Evolutionary conservation across 1,140 invertebrate genomes (phyloP), one percentile per base, ranked within the genome.

Genomic region (Probaryconus sp.): DNA sequence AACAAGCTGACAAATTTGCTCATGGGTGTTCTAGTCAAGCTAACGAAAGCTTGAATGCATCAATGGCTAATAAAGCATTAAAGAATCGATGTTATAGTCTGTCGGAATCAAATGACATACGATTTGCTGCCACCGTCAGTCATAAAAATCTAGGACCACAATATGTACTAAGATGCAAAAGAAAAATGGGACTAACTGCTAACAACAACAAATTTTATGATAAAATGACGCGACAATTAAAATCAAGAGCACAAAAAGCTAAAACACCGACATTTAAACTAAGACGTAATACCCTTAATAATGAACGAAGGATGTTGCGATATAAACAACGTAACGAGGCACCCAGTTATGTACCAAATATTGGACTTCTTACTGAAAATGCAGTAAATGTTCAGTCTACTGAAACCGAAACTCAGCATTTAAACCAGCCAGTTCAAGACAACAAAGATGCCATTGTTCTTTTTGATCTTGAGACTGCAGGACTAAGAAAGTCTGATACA

Each of bases 1-100:
- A 38, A 1, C 68, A 76, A 28, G 33, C 53, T 14, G 10, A 42
- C 10, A 68, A 65, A 42, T 69, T 65, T 68, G 37, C 63, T 14
- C 6, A 18, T 11, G 63, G 43, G 9, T 56, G 45, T 18, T 72
- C 63, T 0, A 78, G 65, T 9, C 65, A 78, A 17, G 47, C 24
- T 2, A 76, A 72, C 31, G 68, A 78, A 50, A 75, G 68, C 28
- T 38, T 75, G 16, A 75, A 78, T 47, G 55, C 65, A 5, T 58
- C 26, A 10, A 72, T 75, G 56, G 61, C 67, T 1, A 67, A 61
- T 18, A 56, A 56, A 28, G 53, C 67, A 1, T 42, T 56, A n/a
- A 75, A 78, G 53, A 21, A 47, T 2, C 20, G 30, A 33, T 71
- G 64, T 45, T 75, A 63, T 20, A 69, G 71, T 20, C 28, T 47